Evolutionary conservation across 1,140 invertebrate genomes (phyloP).

Genomic region (Panagrolaimus sp.): DNA sequence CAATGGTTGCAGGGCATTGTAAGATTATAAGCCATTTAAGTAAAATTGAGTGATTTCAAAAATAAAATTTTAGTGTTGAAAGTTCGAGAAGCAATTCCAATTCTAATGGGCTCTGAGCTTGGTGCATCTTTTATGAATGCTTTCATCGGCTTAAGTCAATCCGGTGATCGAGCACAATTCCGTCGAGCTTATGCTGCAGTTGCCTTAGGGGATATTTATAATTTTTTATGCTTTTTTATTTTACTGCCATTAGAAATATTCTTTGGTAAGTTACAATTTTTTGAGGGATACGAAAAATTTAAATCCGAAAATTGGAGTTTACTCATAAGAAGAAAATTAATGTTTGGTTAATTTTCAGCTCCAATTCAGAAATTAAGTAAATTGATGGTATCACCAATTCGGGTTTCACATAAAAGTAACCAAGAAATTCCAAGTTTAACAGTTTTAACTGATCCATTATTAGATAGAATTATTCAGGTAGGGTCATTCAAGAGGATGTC

Average conservation of each 20-base stretch:
- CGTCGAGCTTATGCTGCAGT: slow-evolving; percentile 62
- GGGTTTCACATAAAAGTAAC: slow-evolving; percentile 23
- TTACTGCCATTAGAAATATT: slow-evolving; percentile 61
- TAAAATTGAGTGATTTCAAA: too few species aligned
- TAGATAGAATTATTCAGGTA: slow-evolving; percentile 46
- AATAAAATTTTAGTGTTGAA: slow-evolving; percentile 58
- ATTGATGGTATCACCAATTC: slow-evolving; percentile 43
- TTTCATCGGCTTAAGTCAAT: slow-evolving; percentile 56
- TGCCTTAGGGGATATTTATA: slow-evolving; percentile 63
- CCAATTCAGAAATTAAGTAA: slow-evolving; percentile 44
- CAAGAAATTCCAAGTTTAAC: slow-evolving; percentile 42
- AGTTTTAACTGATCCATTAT: slow-evolving; percentile 47
- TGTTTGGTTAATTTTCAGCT: too few species aligned
- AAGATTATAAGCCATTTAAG: slow-evolving; percentile 2
- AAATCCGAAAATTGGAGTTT: too few species aligned
- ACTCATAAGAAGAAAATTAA: too few species aligned
- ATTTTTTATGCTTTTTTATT: slow-evolving; percentile 62
- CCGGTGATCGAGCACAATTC: slow-evolving; percentile 59
- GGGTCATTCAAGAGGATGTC: too few species aligned
- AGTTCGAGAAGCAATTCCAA: slow-evolving; percentile 60
- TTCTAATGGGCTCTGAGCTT: slow-evolving; percentile 61
- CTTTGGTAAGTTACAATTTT: slow-evolving; percentile 34
- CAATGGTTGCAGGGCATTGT: slow-evolving; percentile 66
- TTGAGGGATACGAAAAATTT: too few species aligned
- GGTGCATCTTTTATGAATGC: slow-evolving; percentile 61